These are phyloP conservation scores for Trachymyrmex cornetzi DNA, from an alignment of 1,140 invertebrate genomes.

Conservation along the genomic window DNA sequence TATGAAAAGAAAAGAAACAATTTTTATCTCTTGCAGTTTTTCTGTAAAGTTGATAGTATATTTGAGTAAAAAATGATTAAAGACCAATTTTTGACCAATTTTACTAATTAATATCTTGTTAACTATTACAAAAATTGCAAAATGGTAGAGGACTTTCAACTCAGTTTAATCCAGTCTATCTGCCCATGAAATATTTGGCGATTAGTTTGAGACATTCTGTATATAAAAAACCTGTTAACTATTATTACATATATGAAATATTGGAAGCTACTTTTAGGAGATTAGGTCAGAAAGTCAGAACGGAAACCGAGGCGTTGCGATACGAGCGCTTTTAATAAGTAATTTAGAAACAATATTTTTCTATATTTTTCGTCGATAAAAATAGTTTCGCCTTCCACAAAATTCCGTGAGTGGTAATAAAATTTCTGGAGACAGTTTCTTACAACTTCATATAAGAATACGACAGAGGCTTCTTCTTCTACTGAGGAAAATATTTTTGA, in stretches of 20 bases:
- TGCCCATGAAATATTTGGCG: too few relatives aligned
- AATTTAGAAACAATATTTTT: not conserved
- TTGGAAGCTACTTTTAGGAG: not conserved
- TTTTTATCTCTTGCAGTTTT: too few relatives aligned
- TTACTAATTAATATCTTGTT: too few relatives aligned
- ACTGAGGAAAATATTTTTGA: conserved; percentile 30
- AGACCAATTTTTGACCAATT: too few relatives aligned
- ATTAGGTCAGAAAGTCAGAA: conserved; percentile 15
- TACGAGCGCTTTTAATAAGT: not conserved
- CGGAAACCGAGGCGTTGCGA: not conserved
- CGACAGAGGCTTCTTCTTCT: not conserved
- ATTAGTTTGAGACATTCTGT: too few relatives aligned
- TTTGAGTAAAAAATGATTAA: too few relatives aligned
- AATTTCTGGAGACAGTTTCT: not conserved
- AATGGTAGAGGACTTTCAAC: too few relatives aligned
- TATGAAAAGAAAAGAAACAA: too few relatives aligned
- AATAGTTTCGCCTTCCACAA: not conserved
- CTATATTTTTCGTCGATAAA: not conserved
- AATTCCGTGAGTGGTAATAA: not conserved
- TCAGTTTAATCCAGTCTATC: too few relatives aligned
- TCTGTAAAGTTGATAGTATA: too few relatives aligned
- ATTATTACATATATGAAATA: not conserved
- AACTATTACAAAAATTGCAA: too few relatives aligned
- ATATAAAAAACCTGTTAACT: not conserved
- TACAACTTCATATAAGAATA: not conserved